These are phyloP conservation scores for Pasiphila rectangulata DNA, from an alignment of 2,888 invertebrate species.

Conservation along the genomic window DNA sequence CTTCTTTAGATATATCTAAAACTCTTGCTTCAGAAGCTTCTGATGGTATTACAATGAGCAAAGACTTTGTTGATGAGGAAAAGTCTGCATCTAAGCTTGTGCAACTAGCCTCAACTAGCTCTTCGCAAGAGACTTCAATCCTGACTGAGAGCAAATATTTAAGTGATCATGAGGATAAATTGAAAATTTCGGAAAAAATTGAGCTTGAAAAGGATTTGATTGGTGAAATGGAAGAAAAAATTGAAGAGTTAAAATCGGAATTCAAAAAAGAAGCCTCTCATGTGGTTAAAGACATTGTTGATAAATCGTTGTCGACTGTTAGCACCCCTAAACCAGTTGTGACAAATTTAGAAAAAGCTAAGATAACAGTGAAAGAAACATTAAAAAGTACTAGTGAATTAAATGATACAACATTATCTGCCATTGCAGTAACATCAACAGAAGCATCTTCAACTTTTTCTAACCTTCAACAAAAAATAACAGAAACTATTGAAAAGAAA, in stretches of 20 bases:
- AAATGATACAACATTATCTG: neutral
- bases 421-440: neutral
- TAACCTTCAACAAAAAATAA: conserved; percentile 15
- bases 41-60: conserved; percentile 64
- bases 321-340: conserved; percentile 26
- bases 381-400: no score
- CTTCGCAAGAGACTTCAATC: conserved; percentile 69
- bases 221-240: conserved; percentile 55
- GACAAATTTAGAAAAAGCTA: conserved; percentile 6
- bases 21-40: conserved; percentile 75
- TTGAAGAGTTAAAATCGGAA: conserved; percentile 52
- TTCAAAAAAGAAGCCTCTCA: conserved; percentile 46
- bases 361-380: neutral
- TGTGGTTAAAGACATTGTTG: conserved; percentile 28
- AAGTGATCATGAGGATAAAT: conserved; percentile 65
- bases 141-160: conserved; percentile 68
- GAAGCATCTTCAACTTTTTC: conserved; percentile 9
- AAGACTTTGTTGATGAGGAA: conserved; percentile 67
- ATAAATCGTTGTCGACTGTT: conserved; percentile 24
- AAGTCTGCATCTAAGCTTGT: conserved; percentile 59
- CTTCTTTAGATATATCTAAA: conserved; percentile 73
- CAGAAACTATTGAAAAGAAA: conserved; percentile 20
- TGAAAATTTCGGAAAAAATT: conserved; percentile 48
- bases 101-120: conserved; percentile 58
- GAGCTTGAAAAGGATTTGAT: conserved; percentile 54